Percentiles rank a stretch among this genome's conserved stretches.
Evolutionary conservation across 2,888 invertebrate genomes (phyloP).

Genomic region (Machimus atricapillus): DNA sequence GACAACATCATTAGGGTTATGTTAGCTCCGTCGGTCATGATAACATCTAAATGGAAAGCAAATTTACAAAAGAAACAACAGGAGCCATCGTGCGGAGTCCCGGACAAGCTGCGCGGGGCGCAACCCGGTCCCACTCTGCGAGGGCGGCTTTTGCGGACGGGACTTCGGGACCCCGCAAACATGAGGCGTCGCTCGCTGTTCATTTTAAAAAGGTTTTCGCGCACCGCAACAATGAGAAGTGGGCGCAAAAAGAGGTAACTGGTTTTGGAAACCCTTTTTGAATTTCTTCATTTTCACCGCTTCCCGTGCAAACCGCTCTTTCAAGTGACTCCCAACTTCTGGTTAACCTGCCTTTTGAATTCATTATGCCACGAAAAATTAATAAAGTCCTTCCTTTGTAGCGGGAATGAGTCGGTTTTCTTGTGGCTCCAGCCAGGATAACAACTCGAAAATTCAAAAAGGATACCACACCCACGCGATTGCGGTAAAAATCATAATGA

Average conservation of each 20-base stretch:
- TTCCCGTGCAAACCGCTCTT: not conserved
- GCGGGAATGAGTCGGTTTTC: not conserved
- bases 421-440: not conserved
- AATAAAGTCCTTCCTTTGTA: not conserved
- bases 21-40: not conserved
- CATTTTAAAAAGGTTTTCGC: not conserved
- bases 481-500: not conserved
- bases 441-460: not conserved
- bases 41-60: constrained; percentile 35
- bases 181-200: not conserved
- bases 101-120: not conserved
- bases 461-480: not conserved
- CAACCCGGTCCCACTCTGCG: not conserved
- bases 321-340: not conserved
- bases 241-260: not conserved
- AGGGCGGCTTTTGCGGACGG: not conserved
- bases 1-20: constrained; percentile 22
- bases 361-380: not conserved
- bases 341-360: not conserved
- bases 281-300: not conserved
- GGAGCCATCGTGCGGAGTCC: not conserved
- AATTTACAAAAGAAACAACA: constrained; percentile 17
- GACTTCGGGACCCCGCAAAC: not conserved
- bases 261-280: not conserved
- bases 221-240: not conserved